Evolutionary conservation across 23 tunicate genomes (phyloP).

Genomic region (Pegea sp.): DNA sequence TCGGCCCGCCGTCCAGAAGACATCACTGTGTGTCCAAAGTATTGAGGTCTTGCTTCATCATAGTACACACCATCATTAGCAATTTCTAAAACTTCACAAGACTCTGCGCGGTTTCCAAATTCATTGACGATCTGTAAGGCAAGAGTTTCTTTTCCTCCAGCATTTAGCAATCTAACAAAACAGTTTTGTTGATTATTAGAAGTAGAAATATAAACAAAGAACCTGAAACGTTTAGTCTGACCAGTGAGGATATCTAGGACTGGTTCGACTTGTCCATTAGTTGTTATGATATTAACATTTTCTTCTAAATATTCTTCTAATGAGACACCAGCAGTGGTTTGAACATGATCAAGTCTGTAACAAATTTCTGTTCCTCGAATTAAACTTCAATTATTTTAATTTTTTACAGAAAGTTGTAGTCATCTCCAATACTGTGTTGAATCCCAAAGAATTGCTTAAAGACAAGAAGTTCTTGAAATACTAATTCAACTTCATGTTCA

Average conservation of each 20-base stretch:
- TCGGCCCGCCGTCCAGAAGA: neutral
- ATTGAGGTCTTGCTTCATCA: neutral
- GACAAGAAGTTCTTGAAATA: neutral
- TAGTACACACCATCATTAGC: neutral
- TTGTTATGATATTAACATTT: neutral
- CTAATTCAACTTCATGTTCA: neutral
- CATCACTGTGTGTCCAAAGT: constrained; percentile 1
- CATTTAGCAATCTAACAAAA: neutral
- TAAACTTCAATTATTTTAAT: neutral
- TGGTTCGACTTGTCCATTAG: neutral
- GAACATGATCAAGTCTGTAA: neutral
- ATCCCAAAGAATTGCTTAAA: neutral
- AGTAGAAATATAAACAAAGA: neutral
- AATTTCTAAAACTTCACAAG: neutral
- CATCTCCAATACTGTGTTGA: neutral
- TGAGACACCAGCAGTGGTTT: neutral
- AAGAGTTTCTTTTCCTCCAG: neutral
- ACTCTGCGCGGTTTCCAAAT: neutral
- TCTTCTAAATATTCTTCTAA: constrained; percentile 1
- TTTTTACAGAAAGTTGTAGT: neutral
- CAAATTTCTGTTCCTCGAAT: neutral
- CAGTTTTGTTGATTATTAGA: neutral
- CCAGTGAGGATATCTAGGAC: neutral
- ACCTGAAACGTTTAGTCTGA: neutral
- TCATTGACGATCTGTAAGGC: neutral